Base-by-base conservation (phyloP, 2,888 invertebrate genomes). In the Drosophila neonasuta region DNA sequence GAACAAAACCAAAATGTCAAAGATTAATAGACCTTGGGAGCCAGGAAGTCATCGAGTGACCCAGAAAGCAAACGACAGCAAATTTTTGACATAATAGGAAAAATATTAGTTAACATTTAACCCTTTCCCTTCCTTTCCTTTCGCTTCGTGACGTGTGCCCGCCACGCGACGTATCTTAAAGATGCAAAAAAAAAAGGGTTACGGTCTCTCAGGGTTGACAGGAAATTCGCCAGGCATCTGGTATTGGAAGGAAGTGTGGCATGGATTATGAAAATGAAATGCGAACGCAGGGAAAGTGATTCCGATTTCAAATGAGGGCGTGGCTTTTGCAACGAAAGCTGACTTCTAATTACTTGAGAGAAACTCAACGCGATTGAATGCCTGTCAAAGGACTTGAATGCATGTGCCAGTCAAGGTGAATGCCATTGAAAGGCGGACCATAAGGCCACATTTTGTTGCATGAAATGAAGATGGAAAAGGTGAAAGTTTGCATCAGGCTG, bases 31-130 rank as follows among this genome's bases (percentile, higher is more conserved):
- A 54, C 20, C 39, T 49, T 13, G 11, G 9, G 54, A 15, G 32
- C 13, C 71, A 71, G 75, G 76, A 75, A 75, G 74, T 76, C 64
- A 62, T 45, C 29, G 58, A 58, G 17, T 72, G 62, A 60, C 34
- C 57, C 41, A 49, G 46, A 58, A 62, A 49, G 45, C 59, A 69
- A 64, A 60, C 52, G 29, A 15, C n/a, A 68, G 24, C 77, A 74
- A 73, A 75, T 76, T 74, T 59, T 17, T 57, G 68, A 51, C 71
- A 75, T 77, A 69, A 68, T 74, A 65, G 70, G 74, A 70, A 71
- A 77, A 77, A 86, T 85, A 88, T 88, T 89, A 81, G 77, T 79
- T 76, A 80, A 77, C 76, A 76, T 77, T 86, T 80, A 87, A 79
- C 80, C 80, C 79, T 74, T 48, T 29, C 39, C 39, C 0, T 29